Evolutionary conservation across 2,888 invertebrate species (phyloP).

Genomic region (Cyaniris semiargus): DNA sequence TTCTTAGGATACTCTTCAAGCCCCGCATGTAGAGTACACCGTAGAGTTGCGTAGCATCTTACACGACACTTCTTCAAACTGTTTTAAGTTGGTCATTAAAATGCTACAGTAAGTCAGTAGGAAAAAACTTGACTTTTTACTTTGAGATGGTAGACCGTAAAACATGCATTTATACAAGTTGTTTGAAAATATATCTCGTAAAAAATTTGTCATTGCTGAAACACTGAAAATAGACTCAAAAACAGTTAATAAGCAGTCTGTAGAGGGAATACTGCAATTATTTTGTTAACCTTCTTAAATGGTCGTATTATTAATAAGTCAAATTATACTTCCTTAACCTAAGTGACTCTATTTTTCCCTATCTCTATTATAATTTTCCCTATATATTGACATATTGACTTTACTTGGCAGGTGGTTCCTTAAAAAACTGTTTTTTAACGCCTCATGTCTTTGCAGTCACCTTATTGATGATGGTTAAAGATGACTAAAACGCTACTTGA

Average conservation of each 20-base stretch:
- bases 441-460: background rate
- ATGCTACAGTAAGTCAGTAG: conserved; percentile 8
- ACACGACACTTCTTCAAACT: conserved; percentile 11
- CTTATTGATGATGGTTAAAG: background rate
- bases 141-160: conserved; percentile 1
- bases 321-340: too few species aligned
- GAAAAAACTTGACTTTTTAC: conserved; percentile 4
- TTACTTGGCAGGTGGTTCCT: background rate
- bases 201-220: background rate
- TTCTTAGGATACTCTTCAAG: background rate
- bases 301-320: too few species aligned
- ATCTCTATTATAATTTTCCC: too few species aligned
- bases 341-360: too few species aligned
- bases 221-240: background rate
- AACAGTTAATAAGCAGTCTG: too few species aligned
- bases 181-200: background rate
- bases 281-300: too few species aligned
- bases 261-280: too few species aligned
- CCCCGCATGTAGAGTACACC: background rate
- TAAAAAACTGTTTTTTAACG: background rate
- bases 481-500: conserved; percentile 24
- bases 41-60: background rate
- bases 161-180: background rate
- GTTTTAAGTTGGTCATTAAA: conserved; percentile 12
- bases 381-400: too few species aligned